Percentiles rank a stretch among this genome's conserved stretches.
phyloP scores from a whole-genome alignment of 2,797 vertebrate species.

The Parauchenoglanis punctatus region DNA sequence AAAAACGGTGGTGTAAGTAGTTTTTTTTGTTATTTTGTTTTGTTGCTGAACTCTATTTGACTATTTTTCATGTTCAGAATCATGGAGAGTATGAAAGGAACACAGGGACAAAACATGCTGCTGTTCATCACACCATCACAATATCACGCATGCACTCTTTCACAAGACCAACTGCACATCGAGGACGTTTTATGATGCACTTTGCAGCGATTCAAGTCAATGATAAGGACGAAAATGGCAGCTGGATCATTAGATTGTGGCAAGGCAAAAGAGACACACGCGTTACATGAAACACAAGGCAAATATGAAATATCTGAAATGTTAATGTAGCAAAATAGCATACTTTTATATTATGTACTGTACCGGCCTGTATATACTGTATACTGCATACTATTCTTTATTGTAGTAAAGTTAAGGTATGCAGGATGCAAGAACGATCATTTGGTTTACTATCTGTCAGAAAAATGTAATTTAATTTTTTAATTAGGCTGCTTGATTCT shows the following conservation, averaged over 20 bases:
- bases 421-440: neutral
- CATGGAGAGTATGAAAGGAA: neutral
- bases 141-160: neutral
- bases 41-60: neutral
- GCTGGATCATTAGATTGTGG: neutral
- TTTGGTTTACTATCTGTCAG: no score
- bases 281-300: neutral
- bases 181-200: slow-evolving; percentile 29
- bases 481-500: no score
- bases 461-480: no score
- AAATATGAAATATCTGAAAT: neutral
- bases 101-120: neutral
- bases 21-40: slow-evolving; percentile 7
- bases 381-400: neutral
- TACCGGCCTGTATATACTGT: neutral
- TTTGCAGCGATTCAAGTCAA: neutral
- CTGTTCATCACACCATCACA: neutral
- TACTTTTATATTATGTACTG: neutral
- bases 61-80: neutral
- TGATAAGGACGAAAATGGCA: slow-evolving; percentile 10
- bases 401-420: neutral
- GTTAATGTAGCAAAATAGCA: neutral
- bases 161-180: neutral
- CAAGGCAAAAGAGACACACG: neutral
- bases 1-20: neutral